Evolutionary conservation across 2,888 invertebrate species (phyloP), one percentile per base, ranked within the genome.

Genomic region (Sarcophaga variegata): DNA sequence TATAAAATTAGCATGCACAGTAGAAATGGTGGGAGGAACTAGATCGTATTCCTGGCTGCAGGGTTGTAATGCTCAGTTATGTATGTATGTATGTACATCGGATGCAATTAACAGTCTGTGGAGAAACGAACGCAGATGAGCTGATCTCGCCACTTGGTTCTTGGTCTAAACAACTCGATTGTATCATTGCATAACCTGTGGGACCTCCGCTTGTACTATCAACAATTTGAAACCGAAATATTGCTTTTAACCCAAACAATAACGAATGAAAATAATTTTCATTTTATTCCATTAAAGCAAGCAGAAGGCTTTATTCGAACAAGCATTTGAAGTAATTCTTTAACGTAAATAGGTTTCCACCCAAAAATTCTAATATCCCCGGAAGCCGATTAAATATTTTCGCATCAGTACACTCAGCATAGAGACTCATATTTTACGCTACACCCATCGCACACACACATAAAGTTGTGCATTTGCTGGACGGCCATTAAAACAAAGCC

Each of bases 381-480:
- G 89, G 90, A 91, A 91, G 91, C 90, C 90, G 90, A 91, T 91
- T 91, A 91, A 90, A 90, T 90, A 91, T 90, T 91, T 88, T 89
- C 90, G 88, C 81, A 67, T 69, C 81, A 63, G 72, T 60, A 71
- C 77, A 88, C 84, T 79, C 76, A 86, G 74, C 74, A 86, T 79
- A 78, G 37, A 37, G 76, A 79, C 85, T 85, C 83, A 45, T 63
- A 37, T 66, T 49, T 27, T 76, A 54, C 11, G 12, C 37, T 37
- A 37, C 37, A 37, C 37, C 37, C 37, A 37, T 10, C 2, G 37
- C 1, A 49, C 8, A 45, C 22, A 47, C 22, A 3, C n/a, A 10
- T 0, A 69, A 0, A 47, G 3, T 47, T 47, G 22, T n/a, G 4
- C 27, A 17, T 49, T 25, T 17, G 49, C 64, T 37, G 8, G 37